phyloP scores from a whole-genome alignment of 2,113 vertebrate genomes.

The Ploceus nigricollis region DNA sequence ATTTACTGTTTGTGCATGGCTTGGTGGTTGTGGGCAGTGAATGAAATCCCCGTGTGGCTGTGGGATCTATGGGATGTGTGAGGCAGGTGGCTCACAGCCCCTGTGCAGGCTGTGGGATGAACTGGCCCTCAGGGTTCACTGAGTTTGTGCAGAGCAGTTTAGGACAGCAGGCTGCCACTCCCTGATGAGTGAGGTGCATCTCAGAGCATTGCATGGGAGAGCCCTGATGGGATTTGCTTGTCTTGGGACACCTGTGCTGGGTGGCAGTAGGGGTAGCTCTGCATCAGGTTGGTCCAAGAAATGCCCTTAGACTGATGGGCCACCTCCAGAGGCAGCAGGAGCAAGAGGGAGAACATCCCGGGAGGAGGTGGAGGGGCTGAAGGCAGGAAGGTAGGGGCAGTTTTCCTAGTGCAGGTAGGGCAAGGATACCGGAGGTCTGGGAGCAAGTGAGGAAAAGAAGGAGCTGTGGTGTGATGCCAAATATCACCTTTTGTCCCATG shows the following conservation, averaged over 20 bases:
- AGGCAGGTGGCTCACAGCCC: background rate
- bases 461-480: background rate
- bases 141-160: background rate
- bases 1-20: background rate
- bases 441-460: background rate
- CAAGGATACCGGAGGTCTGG: background rate
- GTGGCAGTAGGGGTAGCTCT: background rate
- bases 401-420: background rate
- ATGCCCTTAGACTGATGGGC: background rate
- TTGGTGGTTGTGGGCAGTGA: background rate
- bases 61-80: background rate
- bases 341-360: background rate
- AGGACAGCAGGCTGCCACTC: accelerated
- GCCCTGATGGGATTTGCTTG: accelerated
- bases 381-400: background rate
- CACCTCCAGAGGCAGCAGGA: background rate
- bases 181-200: accelerated
- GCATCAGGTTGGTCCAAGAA: accelerated
- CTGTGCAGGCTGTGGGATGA: background rate
- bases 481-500: background rate
- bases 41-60: background rate
- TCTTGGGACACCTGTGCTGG: background rate
- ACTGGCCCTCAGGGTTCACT: accelerated
- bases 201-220: accelerated
- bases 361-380: background rate